Evolutionary conservation across 92 coral and sea anemone species (phyloP), one percentile per base, ranked within the genome.

Genomic region (Scolanthus callimorphus): DNA sequence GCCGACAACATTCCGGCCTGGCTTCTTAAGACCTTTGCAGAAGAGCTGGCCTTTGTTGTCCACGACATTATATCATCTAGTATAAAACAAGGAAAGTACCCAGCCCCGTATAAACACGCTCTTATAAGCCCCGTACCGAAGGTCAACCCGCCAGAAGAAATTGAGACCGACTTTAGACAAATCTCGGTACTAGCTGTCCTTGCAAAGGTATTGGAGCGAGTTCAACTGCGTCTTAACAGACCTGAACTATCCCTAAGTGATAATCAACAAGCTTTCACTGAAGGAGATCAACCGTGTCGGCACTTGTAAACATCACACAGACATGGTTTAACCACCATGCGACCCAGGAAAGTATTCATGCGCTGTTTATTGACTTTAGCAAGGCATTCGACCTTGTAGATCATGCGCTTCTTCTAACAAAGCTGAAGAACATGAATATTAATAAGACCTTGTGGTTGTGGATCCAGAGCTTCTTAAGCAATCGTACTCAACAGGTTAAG

Each of bases 261-360:
- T 31, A 63, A 20, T 1, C 70, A 63, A 27, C 70, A 50, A 19
- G 60, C 2, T 78, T 78, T 70, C 47, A 31, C n/a, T 49, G 49
- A 27, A 52, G 38, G 1, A 25, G 59, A 29, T 68, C 83, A 26
- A 59, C 76, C 9, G 65, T 52, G 12, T 51, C 70, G 0, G 63
- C 83, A 13, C 83, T 76, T 20, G 31, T 76, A 3, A 45, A 50
- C 28, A 28, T 38, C 0, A 49, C 83, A 1, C 83, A 67, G 41
- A 65, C 67, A 49, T 76, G 83, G 83, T 39, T 21, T 53, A 57
- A 59, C 45, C n/a, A n/a, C n/a, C n/a, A n/a, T n/a, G 76, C 76
- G 15, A 68, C 76, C 3, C n/a, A n/a, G n/a, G 83, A 76, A 4
- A 29, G 13, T 0, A 57, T 59, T 1, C 82, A 76, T 12, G 27